Evolutionary conservation across 2,888 invertebrate species (phyloP), one percentile per base, ranked within the genome.

Genomic region (Petrophora chlorosata): DNA sequence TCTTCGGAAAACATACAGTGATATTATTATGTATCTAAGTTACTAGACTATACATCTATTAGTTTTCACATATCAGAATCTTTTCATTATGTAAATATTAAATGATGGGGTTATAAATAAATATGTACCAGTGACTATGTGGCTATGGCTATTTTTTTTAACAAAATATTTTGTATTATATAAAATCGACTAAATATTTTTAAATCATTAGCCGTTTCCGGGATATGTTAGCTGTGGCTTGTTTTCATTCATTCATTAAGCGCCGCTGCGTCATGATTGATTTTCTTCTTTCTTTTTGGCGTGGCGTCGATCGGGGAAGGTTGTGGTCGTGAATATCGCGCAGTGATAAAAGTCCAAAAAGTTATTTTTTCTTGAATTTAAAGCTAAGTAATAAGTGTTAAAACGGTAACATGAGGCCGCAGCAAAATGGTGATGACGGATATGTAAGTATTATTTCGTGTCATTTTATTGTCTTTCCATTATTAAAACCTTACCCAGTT

Each of bases 401-500:
- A 42, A 13, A 30, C 26, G 12, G 25, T 13, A 82, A 63, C 49
- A 90, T 90, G 89, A 84, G 89, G 59, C 89, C 89, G 34, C 88
- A 88, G 34, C 88, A 88, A 71, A 89, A 90, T 50, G 90, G 90
- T 33, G 90, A 90, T 51, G 90, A 90, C 56, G 87, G 86, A 29
- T 89, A 78, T 76, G 90, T 90, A 75, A 89, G 89, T 88, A 72
- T n/a, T 10, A n/a, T 10, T 7, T 9, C 13, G 13, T 13, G 28
- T 7, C 13, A 28, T 13, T 28, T 13, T 12, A 38, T 30, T 43
- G 42, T 53, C 29, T 2, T 16, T n/a, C n/a, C n/a, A n/a, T n/a
- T n/a, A n/a, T n/a, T n/a, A n/a, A n/a, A n/a, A n/a, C n/a, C n/a
- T n/a, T n/a, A n/a, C n/a, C n/a, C n/a, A n/a, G n/a, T n/a, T n/a